Percentiles rank a stretch among this genome's conserved stretches.
Evolutionary conservation across 2,113 vertebrate genomes (phyloP).

Genomic region (Anolis carolinensis): DNA sequence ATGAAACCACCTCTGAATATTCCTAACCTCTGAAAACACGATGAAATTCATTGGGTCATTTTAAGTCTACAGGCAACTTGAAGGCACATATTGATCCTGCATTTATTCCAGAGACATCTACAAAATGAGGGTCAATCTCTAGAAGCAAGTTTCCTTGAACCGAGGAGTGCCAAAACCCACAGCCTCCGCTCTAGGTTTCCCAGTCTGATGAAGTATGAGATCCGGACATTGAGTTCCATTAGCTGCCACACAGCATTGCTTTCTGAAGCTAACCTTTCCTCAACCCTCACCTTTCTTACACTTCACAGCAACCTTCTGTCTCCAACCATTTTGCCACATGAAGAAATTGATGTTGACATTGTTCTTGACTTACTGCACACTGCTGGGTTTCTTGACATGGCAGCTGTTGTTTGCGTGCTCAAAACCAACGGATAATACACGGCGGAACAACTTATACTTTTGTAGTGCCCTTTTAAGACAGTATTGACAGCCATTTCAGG

Average conservation of each 20-base stretch:
- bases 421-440: not conserved
- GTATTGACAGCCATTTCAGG: constrained; percentile 7
- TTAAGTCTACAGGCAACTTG: too few species aligned
- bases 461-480: constrained; percentile 26
- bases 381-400: not conserved
- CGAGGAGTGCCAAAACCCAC: too few species aligned
- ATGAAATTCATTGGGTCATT: too few species aligned
- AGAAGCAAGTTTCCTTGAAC: not conserved
- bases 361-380: not conserved
- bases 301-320: not conserved
- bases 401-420: not conserved
- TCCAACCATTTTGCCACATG: constrained; percentile 16
- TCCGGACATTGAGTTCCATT: not conserved
- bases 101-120: not conserved
- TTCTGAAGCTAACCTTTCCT: constrained; percentile 29
- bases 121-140: not conserved
- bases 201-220: not conserved
- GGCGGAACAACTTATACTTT: accelerated
- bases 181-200: not conserved
- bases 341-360: not conserved
- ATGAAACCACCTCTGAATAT: too few species aligned
- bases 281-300: not conserved
- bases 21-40: too few species aligned
- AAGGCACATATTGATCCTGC: too few species aligned
- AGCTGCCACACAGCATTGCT: not conserved